phyloP scores from a whole-genome alignment of 2,797 vertebrate species.

The Cirrhinus mrigala region DNA sequence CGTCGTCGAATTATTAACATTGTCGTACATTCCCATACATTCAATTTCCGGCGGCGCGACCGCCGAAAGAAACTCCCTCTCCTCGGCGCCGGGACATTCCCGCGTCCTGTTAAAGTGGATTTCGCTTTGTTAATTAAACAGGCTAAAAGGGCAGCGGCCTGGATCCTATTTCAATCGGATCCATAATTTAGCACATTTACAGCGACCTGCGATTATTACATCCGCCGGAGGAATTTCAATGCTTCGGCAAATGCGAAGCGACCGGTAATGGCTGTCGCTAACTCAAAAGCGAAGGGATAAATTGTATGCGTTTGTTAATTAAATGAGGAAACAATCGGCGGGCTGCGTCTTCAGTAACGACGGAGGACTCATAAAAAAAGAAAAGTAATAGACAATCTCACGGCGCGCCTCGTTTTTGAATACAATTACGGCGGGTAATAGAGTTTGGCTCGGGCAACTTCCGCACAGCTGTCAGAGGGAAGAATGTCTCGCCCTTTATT shows the following conservation, averaged over 20 bases:
- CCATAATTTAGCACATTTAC: conserved; percentile 82
- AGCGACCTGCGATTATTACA: conserved; percentile 80
- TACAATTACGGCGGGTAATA: conserved; percentile 92
- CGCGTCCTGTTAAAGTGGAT: conserved; percentile 78
- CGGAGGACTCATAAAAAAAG: conserved; percentile 75
- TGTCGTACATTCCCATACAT: conserved; percentile 86
- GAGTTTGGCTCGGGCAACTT: conserved; percentile 88
- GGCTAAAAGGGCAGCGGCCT: conserved; percentile 81
- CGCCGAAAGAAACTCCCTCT: conserved; percentile 70
- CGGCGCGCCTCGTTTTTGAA: conserved; percentile 82
- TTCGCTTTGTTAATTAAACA: conserved; percentile 84
- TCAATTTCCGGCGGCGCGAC: conserved; percentile 84
- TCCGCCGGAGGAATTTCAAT: conserved; percentile 74
- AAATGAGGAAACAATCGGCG: conserved; percentile 86
- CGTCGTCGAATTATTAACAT: conserved; percentile 82
- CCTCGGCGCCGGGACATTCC: conserved; percentile 71
- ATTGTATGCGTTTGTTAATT: conserved; percentile 90
- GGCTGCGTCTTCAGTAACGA: conserved; percentile 80
- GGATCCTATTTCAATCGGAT: conserved; percentile 83
- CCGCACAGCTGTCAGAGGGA: conserved; percentile 87
- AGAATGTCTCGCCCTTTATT: conserved; percentile 83
- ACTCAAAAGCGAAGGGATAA: conserved; percentile 74
- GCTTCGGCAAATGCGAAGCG: conserved; percentile 76
- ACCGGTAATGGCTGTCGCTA: conserved; percentile 74
- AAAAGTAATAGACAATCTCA: conserved; percentile 86